Evolutionary conservation across 2,797 vertebrate genomes (phyloP), one percentile per base, ranked within the genome.

Genomic region (Acanthis flammea): DNA sequence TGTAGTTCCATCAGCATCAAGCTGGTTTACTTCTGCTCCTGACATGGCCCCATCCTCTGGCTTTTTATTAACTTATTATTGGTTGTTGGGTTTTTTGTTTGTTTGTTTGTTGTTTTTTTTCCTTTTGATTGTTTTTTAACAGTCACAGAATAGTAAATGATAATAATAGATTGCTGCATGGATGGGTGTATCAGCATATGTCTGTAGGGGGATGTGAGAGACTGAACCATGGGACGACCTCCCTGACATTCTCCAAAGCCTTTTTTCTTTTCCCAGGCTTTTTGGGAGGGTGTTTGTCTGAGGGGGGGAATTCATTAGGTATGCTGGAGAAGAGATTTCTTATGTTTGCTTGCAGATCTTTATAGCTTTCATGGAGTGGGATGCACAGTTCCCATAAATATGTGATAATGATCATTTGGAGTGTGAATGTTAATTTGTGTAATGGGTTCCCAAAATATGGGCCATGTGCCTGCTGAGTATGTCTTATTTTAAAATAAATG

Each of bases 401-500:
- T 63, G 90, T 93, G 82, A 93, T 85, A 91, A 93, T 68, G 92
- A 94, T 96, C 80, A 86, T 93, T 95, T 88, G 76, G 85, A 96
- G 86, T 94, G 86, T 79, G 95, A 92, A 86, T 92, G 95, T 88
- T 94, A 94, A 97, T 92, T 79, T 75, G 85, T 94, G 81, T 82
- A 91, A 94, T 45, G 90, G 72, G 58, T 91, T 95, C 89, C 94
- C 86, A 92, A 95, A 95, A 92, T 92, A 93, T 81, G 88, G 90
- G 90, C 93, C 71, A 73, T 87, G 79, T 84, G 90, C 88, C 87
- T 95, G 91, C 79, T 89, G 76, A 95, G 71, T 86, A 54, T 53
- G 82, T 94, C 88, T 96, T 91, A 92, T 94, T 96, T 96, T 96
- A 95, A 96, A 94, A 95, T 94, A 94, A 94, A 78, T 86, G 82